phyloP scores from a whole-genome alignment of 2,888 invertebrate genomes.

The Megamerina dolium region DNA sequence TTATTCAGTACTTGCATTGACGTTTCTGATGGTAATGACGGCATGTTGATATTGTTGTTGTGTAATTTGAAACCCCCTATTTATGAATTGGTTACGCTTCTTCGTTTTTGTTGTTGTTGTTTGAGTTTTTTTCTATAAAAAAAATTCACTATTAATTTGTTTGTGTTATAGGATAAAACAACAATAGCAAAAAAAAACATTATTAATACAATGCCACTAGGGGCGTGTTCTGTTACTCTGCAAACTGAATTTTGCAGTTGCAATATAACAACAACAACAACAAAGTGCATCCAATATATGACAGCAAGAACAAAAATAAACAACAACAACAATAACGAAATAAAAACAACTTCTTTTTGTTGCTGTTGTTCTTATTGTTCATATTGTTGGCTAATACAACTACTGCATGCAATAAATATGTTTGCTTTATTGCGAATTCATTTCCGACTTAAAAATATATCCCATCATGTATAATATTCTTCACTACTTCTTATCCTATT shows the following conservation, averaged over 20 bases:
- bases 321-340: background rate
- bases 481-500: too few species aligned
- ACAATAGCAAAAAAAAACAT: too few species aligned
- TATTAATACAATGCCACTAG: too few species aligned
- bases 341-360: background rate
- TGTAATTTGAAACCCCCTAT: slow-evolving; percentile 25
- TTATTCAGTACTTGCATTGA: too few species aligned
- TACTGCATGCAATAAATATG: slow-evolving; percentile 4
- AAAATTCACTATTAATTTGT: background rate
- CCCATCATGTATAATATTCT: too few species aligned
- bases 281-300: too few species aligned
- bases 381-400: too few species aligned
- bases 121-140: background rate
- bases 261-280: too few species aligned
- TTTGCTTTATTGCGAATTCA: slow-evolving; percentile 8
- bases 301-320: background rate
- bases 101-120: background rate
- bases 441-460: slow-evolving; percentile 12
- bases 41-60: slow-evolving; percentile 1
- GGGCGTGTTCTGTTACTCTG: too few species aligned
- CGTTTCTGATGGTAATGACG: too few species aligned
- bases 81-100: slow-evolving; percentile 21
- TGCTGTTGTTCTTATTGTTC: background rate
- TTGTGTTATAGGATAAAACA: too few species aligned
- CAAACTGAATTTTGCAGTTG: too few species aligned